Conservation (phyloP, 1,140 invertebrate genomes). For the Penaeus indicus region DNA sequence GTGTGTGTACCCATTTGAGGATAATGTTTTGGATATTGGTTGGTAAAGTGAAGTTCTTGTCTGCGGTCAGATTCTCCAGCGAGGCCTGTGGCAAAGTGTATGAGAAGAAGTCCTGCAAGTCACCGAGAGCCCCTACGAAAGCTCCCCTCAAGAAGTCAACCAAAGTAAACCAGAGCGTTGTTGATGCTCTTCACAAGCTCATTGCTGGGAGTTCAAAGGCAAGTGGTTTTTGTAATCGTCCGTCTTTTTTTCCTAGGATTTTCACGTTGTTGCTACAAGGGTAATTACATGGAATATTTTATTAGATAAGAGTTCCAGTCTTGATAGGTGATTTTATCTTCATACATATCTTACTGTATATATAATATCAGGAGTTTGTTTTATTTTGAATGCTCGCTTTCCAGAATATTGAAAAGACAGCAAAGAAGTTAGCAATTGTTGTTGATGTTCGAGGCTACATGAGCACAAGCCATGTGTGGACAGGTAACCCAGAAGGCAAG, state of each 20-base stretch:
- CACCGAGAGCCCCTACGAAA: not conserved
- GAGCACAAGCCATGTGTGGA: constrained; percentile 47
- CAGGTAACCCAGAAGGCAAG: constrained; percentile 53
- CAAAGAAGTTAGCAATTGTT: constrained; percentile 35
- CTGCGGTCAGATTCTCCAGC: not conserved
- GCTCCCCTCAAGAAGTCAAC: constrained; percentile 9
- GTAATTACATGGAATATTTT: too few species aligned
- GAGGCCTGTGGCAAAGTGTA: not conserved
- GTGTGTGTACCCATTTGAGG: too few species aligned
- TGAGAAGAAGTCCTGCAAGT: not conserved
- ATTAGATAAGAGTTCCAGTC: too few species aligned
- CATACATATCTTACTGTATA: too few species aligned
- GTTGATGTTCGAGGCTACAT: constrained; percentile 50
- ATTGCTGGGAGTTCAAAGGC: constrained; percentile 50
- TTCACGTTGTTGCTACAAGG: not conserved
- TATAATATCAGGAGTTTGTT: too few species aligned
- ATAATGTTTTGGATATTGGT: not conserved
- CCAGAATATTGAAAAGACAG: constrained; percentile 45
- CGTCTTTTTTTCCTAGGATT: not conserved
- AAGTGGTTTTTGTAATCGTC: not conserved
- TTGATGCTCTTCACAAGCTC: constrained; percentile 48
- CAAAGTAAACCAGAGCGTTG: constrained; percentile 40
- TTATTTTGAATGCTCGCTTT: not conserved
- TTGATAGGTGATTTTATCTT: too few species aligned
- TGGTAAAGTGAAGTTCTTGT: not conserved